Base-by-base conservation (phyloP, 2,888 invertebrate genomes). In the Eledone cirrhosa region DNA sequence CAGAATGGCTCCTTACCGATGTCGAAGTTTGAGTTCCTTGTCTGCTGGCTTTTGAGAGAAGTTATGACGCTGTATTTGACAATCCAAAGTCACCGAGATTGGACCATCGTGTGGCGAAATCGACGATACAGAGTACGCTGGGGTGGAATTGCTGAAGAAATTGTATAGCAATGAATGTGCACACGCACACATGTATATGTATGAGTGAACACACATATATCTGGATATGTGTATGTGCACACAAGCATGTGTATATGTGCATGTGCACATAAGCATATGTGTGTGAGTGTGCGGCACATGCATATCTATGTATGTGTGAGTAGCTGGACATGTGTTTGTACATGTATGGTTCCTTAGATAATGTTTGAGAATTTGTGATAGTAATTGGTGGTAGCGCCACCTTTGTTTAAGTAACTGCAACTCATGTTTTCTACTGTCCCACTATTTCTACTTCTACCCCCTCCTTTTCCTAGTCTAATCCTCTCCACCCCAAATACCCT, bases 31-130 rank as follows among this genome's bases (percentile, higher is more conserved):
- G 97, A 98, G 91, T 99, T 97, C 90, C 94, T 98, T 78, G 93
- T 97, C 79, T 97, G 96, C 48, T 99, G 99, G 99, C 92, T 97
- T 87, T 95, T 98, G 91, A 94, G 97, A 82, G 99, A 99, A 92
- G 93, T 94, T 77, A 95, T 95, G 85, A 96, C 98, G 82, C 95
- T 98, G 5, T 95, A 96, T 89, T 93, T 98, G 82, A 95, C 97
- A 90, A 92, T 96, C 59, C 94, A 94, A 87, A 97, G 98, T 59
- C 92, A 99, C 79, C 93, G 95, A 88, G 94, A 95, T 90, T 96
- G 97, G 0, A 94, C 95, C 82, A 97, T 99, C 87, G 94, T 94
- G 90, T 99, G 99, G 99, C 93, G 98, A 88, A 94, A 96, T 88
- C 87, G 86, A 78, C 94, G 94, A 85, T 99, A 96, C 92, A 94